Evolutionary conservation across 64 coral and sea anemone genomes (phyloP).

Genomic region (Stichodactyla mertensii): DNA sequence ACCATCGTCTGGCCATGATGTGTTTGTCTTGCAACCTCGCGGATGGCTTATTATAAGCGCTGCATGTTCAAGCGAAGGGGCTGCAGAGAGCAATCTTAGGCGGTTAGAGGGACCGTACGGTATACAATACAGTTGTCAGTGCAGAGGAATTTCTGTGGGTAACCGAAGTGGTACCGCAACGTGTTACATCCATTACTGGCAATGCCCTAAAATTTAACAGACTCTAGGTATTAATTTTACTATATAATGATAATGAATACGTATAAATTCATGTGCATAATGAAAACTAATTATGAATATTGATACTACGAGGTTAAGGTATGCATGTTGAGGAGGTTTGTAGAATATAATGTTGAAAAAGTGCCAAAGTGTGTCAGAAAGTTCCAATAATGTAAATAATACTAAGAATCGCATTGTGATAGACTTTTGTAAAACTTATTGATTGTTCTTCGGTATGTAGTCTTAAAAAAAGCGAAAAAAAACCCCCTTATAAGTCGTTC

Average conservation of each 20-base stretch:
- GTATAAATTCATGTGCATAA: neutral
- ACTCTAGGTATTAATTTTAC: neutral
- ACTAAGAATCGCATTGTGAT: neutral
- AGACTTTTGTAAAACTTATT: too few species aligned
- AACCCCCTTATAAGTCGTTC: too few species aligned
- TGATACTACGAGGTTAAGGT: neutral
- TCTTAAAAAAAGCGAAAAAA: too few species aligned
- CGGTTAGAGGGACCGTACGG: neutral
- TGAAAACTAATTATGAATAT: neutral
- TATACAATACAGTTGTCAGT: slow-evolving; percentile 26
- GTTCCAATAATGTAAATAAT: neutral
- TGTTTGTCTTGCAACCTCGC: neutral
- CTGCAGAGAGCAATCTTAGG: slow-evolving; percentile 41
- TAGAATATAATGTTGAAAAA: slow-evolving; percentile 7
- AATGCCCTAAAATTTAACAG: slow-evolving; percentile 24
- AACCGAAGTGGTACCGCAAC: neutral
- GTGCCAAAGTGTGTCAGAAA: neutral
- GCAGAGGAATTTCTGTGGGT: slow-evolving; percentile 3
- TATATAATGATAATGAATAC: neutral
- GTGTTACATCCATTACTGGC: slow-evolving; percentile 50
- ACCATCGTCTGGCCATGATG: neutral
- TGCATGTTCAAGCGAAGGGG: slow-evolving; percentile 37
- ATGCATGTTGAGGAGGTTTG: neutral
- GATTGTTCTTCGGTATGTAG: too few species aligned
- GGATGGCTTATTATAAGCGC: slow-evolving; percentile 34